Base-by-base conservation (phyloP, 2,888 invertebrate species). In the Prenolepis imparis region DNA sequence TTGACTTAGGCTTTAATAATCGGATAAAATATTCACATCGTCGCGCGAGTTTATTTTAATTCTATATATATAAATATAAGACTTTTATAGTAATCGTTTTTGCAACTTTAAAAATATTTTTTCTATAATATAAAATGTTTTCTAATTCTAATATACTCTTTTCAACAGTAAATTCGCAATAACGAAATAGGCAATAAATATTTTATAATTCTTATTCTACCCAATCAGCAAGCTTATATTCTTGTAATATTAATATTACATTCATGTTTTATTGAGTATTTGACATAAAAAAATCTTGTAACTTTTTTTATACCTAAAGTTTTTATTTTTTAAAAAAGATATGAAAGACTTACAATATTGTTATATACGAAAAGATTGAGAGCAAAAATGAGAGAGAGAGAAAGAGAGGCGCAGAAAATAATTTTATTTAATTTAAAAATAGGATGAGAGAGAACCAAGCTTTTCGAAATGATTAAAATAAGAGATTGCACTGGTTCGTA, bases 21-120 rank as follows among this genome's bases (percentile, higher is more conserved):
- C 21, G n/a, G 15, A 77, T 66, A 32, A 64, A 66, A 41, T 66
- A 77, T 66, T 24, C 12, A 77, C 5, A 44, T 8, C 12, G 24
- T 12, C 36, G 24, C 52, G 15, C 12, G 59, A n/a, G 36, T 41
- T n/a, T 44, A 68, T 68, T 78, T 68, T 52, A n/a, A 41, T 5
- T 68, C 8, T 12, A 11, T 28, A 32, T n/a, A n/a, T n/a, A n/a
- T n/a, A 68, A 44, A 32, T 28, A 5, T 41, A 4, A n/a, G 11
- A 55, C 21, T 12, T 11, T 41, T 28, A 18, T 9, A 18, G 12
- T 18, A 28, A 63, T 66, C 55, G 28, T 57, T 57, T 6, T 21
- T 64, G 57, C 44, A 15, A 78, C 5, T 57, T 57, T 32, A 32
- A 55, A 18, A 68, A 68, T 59, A 57, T 32, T 11, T 32, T 44